Evolutionary conservation across 2,888 invertebrate genomes (phyloP), one percentile per base, ranked within the genome.

Genomic region (Lottia gigantea): DNA sequence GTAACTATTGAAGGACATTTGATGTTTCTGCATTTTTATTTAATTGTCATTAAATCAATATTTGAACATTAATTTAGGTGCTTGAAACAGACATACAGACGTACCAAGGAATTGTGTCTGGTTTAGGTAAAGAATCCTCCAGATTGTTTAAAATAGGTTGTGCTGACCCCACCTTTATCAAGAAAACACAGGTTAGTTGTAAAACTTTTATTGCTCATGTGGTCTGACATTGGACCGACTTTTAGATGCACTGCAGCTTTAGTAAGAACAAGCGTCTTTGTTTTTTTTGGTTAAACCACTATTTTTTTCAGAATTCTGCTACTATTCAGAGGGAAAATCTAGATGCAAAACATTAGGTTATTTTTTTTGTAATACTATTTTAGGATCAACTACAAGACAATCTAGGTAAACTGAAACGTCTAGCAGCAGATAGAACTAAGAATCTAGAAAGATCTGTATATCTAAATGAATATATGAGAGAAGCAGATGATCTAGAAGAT

Each of bases 381-480:
- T 68, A 86, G 85, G 84, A 85, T 66, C 81, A 80, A 67, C 80
- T 87, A 6, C 86, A 87, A 73, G 83, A 85, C 19, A 82, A 94
- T 85, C 91, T 97, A 80, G 92, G 93, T 84, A 92, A 94, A 0
- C 90, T 97, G 78, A 95, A 95, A 89, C 92, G 95, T 68, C 89
- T 94, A 67, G 95, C 95, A 71, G 91, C 92, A 70, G 92, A 93
- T 68, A 89, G 96, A 12, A 95, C 96, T 86, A 92, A 94, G 80
- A 93, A 95, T 49, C 91, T 99, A 2, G 95, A 98, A 90, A 96
- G 97, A 67, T 97, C 97, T 0, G 94, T 94, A 88, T 95, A 96
- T 86, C 90, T 98, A 64, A 85, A 86, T 72, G 83, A 83, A 23
- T 88, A 86, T 79, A 79, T 84, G 67, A 78, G 86, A 23, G 87